Conservation (phyloP, 2,797 vertebrate genomes). For the Mastacembelus armatus region DNA sequence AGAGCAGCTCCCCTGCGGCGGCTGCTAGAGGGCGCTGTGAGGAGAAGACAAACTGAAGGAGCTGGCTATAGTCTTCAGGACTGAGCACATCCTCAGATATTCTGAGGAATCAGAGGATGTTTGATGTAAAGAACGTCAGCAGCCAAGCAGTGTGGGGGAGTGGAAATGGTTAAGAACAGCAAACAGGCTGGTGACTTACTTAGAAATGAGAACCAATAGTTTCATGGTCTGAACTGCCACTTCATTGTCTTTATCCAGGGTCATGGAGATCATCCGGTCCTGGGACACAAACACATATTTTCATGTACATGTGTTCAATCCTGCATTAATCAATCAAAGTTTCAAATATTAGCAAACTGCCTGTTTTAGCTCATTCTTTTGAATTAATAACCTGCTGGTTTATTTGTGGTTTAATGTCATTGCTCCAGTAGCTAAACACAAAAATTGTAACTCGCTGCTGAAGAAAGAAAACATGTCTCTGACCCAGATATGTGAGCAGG, state of each 20-base stretch:
- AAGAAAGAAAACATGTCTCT: too few relatives aligned
- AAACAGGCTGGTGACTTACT: constrained; percentile 79
- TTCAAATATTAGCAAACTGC: too few relatives aligned
- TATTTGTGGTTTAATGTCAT: too few relatives aligned
- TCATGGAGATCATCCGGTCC: constrained; percentile 94
- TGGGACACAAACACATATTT: constrained; percentile 68
- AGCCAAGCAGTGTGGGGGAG: not conserved
- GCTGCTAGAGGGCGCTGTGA: constrained; percentile 90
- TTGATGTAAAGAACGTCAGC: not conserved
- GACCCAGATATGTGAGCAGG: too few relatives aligned
- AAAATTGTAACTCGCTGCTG: too few relatives aligned
- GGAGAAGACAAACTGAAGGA: constrained; percentile 90
- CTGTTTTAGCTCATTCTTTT: too few relatives aligned
- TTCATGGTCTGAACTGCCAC: constrained; percentile 93
- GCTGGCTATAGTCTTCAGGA: constrained; percentile 84
- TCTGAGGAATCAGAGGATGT: constrained; percentile 64
- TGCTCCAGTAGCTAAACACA: too few relatives aligned
- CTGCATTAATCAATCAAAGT: not conserved
- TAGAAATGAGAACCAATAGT: constrained; percentile 90
- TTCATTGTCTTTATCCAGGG: constrained; percentile 93
- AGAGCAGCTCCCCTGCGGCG: constrained; percentile 91
- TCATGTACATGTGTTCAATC: not conserved
- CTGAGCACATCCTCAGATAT: constrained; percentile 85
- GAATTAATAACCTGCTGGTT: too few relatives aligned
- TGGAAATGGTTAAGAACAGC: constrained; percentile 7